phyloP scores from a whole-genome alignment of 2,888 invertebrate species.

The Lasioglossum leucozonium region DNA sequence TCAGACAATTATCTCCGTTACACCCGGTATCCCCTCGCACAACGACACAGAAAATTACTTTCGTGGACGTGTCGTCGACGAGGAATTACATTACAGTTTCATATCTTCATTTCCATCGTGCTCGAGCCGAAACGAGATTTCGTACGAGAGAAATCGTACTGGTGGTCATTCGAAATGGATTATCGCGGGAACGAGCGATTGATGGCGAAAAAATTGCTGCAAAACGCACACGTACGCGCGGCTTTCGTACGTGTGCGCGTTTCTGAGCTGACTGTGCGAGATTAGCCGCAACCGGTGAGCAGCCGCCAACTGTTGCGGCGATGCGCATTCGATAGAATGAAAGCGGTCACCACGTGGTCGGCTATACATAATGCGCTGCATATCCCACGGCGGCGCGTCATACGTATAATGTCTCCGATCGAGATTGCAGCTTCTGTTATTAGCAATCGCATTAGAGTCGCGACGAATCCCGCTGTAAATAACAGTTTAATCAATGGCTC shows the following conservation, averaged over 20 bases:
- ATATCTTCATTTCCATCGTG: neutral
- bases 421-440: slow-evolving; percentile 24
- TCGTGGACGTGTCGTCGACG: slow-evolving; percentile 7
- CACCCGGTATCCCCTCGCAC: slow-evolving; percentile 12
- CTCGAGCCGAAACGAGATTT: neutral
- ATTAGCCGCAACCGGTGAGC: slow-evolving; percentile 17
- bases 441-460: slow-evolving; percentile 46
- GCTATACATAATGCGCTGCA: slow-evolving; percentile 33
- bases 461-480: slow-evolving; percentile 42
- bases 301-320: slow-evolving; percentile 44
- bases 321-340: slow-evolving; percentile 40
- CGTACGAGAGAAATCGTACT: neutral
- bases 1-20: slow-evolving; percentile 9
- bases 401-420: slow-evolving; percentile 60
- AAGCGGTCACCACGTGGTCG: slow-evolving; percentile 64
- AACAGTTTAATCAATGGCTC: slow-evolving; percentile 53
- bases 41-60: slow-evolving; percentile 18
- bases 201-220: neutral
- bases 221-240: neutral
- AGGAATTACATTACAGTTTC: neutral
- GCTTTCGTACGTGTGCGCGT: neutral
- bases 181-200: neutral
- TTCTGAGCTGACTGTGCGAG: neutral
- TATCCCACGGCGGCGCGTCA: slow-evolving; percentile 37
- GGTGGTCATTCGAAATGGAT: neutral